Base-by-base conservation (phyloP, 2,888 invertebrate species). In the Acanthosoma haemorrhoidale region DNA sequence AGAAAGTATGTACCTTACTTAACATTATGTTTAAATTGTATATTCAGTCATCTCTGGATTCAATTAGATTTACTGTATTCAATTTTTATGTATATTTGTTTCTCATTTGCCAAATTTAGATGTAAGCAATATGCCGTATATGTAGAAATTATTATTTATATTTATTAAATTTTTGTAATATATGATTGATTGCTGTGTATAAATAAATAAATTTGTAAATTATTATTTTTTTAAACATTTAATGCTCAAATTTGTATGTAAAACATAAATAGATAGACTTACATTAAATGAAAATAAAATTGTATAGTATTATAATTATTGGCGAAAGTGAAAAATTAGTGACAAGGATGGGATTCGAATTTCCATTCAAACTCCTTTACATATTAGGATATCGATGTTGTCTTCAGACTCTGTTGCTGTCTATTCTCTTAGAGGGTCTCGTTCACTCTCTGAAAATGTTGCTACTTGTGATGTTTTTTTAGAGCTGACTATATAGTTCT, bases 1-100 rank as follows among this genome's bases (percentile, higher is more conserved):
- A n/a, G n/a, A n/a, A n/a, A n/a, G n/a, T 18, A 51, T 25, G 51
- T 51, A 51, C 51, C 51, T 51, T 51, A 51, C n/a, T 51, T 51
- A 1, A n/a, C 25, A 25, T 43, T 21, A 43, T n/a, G 6, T 51
- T 16, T 51, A 25, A 25, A n/a, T 4, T 25, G 6, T 25, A 51
- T 51, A 51, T 9, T 41, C 18, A 41, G 41, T 51, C 51, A 51
- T 51, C 25, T n/a, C 4, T 13, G 25, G 51, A 25, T 6, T 25
- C 25, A n/a, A 51, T 51, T 25, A 8, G 13, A 51, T 51, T 25
- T 21, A 25, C 25, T 1, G 21, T n/a, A 51, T 25, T 25, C 6
- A 25, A 25, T 25, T 25, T 51, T 18, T 25, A 51, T 51, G 21
- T 51, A 51, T 25, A 25, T 25, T 51, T 25, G 25, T 25, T 25